Percentiles rank a stretch among this genome's conserved stretches.
These are phyloP conservation scores for Proales similis DNA, from an alignment of 1,140 invertebrate genomes.

Conservation along the genomic window DNA sequence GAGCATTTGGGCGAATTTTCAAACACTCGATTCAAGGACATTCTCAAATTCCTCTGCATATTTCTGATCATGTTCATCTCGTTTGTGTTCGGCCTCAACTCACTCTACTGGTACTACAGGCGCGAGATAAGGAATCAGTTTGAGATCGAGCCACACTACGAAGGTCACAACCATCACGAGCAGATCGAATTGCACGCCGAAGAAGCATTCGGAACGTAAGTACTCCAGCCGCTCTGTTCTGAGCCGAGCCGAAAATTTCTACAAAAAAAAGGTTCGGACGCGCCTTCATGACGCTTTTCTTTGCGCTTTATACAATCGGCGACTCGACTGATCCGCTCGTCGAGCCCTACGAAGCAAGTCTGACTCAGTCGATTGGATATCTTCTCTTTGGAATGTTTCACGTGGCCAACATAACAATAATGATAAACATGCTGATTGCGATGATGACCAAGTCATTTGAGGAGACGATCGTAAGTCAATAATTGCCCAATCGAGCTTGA, in stretches of 20 bases:
- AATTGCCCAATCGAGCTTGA: background rate
- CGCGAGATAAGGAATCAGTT: slow-evolving; percentile 48
- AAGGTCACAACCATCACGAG: slow-evolving; percentile 37
- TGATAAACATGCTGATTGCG: slow-evolving; percentile 58
- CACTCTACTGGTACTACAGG: slow-evolving; percentile 53
- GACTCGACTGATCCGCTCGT: slow-evolving; percentile 62
- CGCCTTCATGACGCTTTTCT: slow-evolving; percentile 66
- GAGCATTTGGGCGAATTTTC: background rate
- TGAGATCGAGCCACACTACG: too few species aligned
- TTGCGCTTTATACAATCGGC: slow-evolving; percentile 67
- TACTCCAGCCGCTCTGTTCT: background rate
- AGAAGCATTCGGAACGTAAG: slow-evolving; percentile 19
- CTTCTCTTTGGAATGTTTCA: slow-evolving; percentile 49
- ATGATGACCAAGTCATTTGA: slow-evolving; percentile 58
- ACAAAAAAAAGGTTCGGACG: slow-evolving; percentile 48
- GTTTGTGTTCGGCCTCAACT: slow-evolving; percentile 53
- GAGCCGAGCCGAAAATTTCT: background rate
- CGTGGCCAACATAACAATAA: slow-evolving; percentile 55
- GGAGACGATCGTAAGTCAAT: slow-evolving; percentile 39
- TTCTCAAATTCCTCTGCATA: slow-evolving; percentile 44
- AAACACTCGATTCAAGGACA: slow-evolving; percentile 42
- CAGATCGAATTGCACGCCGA: slow-evolving; percentile 9
- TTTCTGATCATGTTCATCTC: slow-evolving; percentile 48
- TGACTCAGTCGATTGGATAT: slow-evolving; percentile 46
- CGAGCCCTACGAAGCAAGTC: slow-evolving; percentile 42